Evolutionary conservation across 2,888 invertebrate genomes (phyloP).

Genomic region (Lissocephala sabroskyi): DNA sequence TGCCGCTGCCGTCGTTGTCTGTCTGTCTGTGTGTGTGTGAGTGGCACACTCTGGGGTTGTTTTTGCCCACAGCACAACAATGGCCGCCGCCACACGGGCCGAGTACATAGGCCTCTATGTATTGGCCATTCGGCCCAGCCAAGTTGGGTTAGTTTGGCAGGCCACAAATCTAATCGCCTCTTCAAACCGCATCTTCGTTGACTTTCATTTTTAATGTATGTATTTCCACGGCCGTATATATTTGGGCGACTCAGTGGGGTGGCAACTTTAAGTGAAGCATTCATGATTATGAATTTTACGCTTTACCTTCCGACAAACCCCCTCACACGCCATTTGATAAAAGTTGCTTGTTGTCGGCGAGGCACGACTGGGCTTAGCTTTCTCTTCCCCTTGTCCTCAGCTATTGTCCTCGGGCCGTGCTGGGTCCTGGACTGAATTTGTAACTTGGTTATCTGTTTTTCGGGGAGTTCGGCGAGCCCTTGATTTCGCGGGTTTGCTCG

Average conservation of each 20-base stretch:
- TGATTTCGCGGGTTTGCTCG: slow-evolving; percentile 38
- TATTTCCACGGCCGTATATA: slow-evolving; percentile 21
- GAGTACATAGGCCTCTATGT: slow-evolving; percentile 40
- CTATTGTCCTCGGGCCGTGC: slow-evolving; percentile 3
- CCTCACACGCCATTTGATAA: slow-evolving; percentile 54
- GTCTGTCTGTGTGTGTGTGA: slow-evolving; percentile 2
- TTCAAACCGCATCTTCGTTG: slow-evolving; percentile 47
- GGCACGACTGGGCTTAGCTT: slow-evolving; percentile 42
- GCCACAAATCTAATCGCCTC: slow-evolving; percentile 38
- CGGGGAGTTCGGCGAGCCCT: slow-evolving; percentile 34
- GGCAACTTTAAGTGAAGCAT: slow-evolving; percentile 49
- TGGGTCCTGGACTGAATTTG: slow-evolving; percentile 14
- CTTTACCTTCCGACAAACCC: slow-evolving; percentile 69
- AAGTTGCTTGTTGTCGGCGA: slow-evolving; percentile 50
- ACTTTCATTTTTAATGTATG: slow-evolving; percentile 54
- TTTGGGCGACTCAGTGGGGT: background rate
- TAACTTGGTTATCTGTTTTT: slow-evolving; percentile 46
- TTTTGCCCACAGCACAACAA: slow-evolving; percentile 39
- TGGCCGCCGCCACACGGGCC: slow-evolving; percentile 39
- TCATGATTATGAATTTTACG: slow-evolving; percentile 70
- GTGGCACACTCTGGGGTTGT: slow-evolving; percentile 8
- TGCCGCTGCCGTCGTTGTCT: slow-evolving; percentile 4
- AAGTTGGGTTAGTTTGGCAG: slow-evolving; percentile 22
- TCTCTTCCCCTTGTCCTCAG: background rate
- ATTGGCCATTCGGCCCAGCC: slow-evolving; percentile 13